phyloP scores from a whole-genome alignment of 1,140 invertebrate genomes.

The Eueides isabella region DNA sequence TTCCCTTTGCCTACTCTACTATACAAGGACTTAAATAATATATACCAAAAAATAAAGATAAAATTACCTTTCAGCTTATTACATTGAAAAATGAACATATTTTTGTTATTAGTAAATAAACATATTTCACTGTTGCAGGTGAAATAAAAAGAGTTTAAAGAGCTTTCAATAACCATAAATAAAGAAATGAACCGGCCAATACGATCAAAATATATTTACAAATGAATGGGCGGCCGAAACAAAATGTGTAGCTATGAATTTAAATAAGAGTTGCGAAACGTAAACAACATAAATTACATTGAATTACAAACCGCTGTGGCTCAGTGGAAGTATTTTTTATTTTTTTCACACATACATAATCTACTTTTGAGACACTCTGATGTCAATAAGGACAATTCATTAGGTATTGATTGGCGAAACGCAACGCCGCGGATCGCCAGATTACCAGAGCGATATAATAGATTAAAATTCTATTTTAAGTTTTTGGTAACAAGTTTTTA shows the following conservation, averaged over 20 bases:
- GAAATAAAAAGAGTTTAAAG: slow-evolving; percentile 7
- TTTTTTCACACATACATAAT: too few relatives aligned
- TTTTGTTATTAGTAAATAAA: background rate
- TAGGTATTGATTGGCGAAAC: too few relatives aligned
- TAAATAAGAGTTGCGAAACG: background rate
- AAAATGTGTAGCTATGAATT: slow-evolving; percentile 9
- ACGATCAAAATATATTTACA: slow-evolving; percentile 15
- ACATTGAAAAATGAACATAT: background rate
- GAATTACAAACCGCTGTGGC: background rate
- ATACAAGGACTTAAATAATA: too few relatives aligned
- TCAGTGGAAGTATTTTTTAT: slow-evolving; percentile 1
- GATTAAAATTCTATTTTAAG: too few relatives aligned
- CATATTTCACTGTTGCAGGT: slow-evolving; percentile 11
- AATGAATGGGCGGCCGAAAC: background rate
- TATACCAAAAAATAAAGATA: too few relatives aligned
- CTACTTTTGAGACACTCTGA: too few relatives aligned
- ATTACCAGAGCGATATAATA: too few relatives aligned
- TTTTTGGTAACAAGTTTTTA: background rate
- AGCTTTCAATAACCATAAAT: slow-evolving; percentile 15
- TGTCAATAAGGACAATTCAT: too few relatives aligned
- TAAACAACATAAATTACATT: slow-evolving; percentile 5
- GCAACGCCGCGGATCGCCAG: too few relatives aligned
- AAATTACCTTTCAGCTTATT: too few relatives aligned
- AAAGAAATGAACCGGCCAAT: slow-evolving; percentile 10
- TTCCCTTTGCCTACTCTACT: too few relatives aligned